Evolutionary conservation across 2,888 invertebrate genomes (phyloP).

Genomic region (Mylabris sibirica): DNA sequence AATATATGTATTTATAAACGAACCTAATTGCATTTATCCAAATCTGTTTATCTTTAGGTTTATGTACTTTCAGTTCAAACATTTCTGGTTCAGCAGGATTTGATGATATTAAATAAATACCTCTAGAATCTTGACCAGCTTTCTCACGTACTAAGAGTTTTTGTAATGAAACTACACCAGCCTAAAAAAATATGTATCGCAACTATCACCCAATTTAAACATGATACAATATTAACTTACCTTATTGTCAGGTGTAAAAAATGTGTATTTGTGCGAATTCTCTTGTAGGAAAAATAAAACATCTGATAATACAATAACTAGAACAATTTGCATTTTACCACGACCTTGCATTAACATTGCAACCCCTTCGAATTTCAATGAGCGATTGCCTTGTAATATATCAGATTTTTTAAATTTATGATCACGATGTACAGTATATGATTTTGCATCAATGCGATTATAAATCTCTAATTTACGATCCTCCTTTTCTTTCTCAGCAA

Average conservation of each 20-base stretch:
- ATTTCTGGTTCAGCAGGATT: conserved; percentile 93
- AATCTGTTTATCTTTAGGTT: conserved; percentile 86
- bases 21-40: conserved; percentile 90
- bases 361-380: conserved; percentile 86
- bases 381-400: conserved; percentile 82
- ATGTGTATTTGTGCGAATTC: conserved; percentile 91
- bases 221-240: conserved; percentile 59
- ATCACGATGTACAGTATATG: conserved; percentile 83
- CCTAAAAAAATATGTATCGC: conserved; percentile 67
- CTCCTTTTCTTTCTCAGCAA: conserved; percentile 90
- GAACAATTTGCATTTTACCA: conserved; percentile 86
- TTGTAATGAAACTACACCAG: conserved; percentile 91
- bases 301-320: conserved; percentile 90
- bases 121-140: conserved; percentile 87
- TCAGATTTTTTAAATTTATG: conserved; percentile 94
- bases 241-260: conserved; percentile 94
- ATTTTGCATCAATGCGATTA: conserved; percentile 90
- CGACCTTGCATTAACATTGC: conserved; percentile 91
- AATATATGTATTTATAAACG: conserved; percentile 10
- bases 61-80: conserved; percentile 90
- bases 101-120: conserved; percentile 92
- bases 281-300: conserved; percentile 91
- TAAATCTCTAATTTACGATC: conserved; percentile 92
- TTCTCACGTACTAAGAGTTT: conserved; percentile 93
- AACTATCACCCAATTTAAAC: background rate